These are phyloP conservation scores for Nemurella pictetii DNA, from an alignment of 2,888 invertebrate genomes.

Conservation along the genomic window DNA sequence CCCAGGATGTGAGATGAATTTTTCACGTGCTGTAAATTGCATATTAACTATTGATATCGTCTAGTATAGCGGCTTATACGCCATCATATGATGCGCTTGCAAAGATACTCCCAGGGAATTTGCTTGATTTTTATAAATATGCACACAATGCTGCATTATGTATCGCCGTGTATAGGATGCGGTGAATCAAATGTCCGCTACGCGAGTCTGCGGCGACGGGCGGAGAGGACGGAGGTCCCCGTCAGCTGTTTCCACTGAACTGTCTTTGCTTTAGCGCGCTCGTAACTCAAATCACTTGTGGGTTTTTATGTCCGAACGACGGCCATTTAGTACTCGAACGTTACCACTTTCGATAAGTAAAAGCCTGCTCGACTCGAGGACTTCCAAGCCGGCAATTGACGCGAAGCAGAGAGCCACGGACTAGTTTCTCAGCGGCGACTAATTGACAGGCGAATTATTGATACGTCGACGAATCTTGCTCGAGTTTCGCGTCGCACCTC, in stretches of 20 bases:
- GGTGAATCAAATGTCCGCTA: background rate
- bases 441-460: no score
- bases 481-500: no score
- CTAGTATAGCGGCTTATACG: conserved; percentile 18
- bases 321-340: background rate
- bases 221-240: background rate
- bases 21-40: conserved; percentile 41
- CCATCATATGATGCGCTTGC: conserved; percentile 26
- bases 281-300: background rate
- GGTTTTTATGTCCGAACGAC: background rate
- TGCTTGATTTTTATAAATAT: conserved; percentile 39
- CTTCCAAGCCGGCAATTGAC: no score
- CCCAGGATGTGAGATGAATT: conserved; percentile 38
- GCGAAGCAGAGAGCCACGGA: no score
- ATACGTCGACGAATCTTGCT: no score
- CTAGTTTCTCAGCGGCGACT: no score
- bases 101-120: conserved; percentile 32
- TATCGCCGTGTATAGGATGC: background rate
- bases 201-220: background rate
- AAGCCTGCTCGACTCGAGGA: background rate
- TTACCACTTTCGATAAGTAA: background rate
- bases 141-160: conserved; percentile 27
- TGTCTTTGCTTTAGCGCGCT: background rate
- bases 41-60: conserved; percentile 43
- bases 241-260: background rate